phyloP scores from a whole-genome alignment of 2,797 vertebrate genomes.

The Acrossocheilus fasciatus region DNA sequence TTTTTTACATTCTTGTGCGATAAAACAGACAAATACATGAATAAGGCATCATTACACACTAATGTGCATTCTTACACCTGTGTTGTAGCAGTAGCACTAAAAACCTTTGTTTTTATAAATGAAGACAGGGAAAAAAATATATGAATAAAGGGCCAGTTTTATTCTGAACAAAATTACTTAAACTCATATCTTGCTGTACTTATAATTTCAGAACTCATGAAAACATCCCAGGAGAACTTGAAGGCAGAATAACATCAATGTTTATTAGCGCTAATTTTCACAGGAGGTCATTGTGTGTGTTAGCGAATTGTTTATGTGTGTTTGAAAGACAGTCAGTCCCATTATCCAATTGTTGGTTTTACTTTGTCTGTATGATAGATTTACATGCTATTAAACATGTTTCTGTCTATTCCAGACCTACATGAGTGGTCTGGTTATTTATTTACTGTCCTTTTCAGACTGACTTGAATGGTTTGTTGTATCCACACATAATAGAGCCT shows the following conservation, averaged over 20 bases:
- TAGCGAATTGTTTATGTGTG: background rate
- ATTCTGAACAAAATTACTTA: background rate
- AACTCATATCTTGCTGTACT: background rate
- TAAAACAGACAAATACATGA: background rate
- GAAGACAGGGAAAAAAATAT: background rate
- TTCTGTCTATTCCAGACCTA: slow-evolving; percentile 11
- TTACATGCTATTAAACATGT: background rate
- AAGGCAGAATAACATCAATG: background rate
- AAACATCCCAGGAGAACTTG: background rate
- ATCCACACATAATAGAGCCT: background rate
- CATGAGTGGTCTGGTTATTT: slow-evolving; percentile 17
- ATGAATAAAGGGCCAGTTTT: background rate
- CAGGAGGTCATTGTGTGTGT: background rate
- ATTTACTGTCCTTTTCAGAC: background rate
- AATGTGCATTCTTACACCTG: background rate
- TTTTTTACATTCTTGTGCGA: background rate
- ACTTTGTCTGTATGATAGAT: background rate
- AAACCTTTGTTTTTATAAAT: background rate
- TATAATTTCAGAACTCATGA: background rate
- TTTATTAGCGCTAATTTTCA: background rate
- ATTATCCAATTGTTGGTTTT: background rate
- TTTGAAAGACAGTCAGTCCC: background rate
- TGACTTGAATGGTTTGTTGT: background rate
- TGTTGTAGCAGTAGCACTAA: background rate
- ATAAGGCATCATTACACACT: background rate